Evolutionary conservation across 2,888 invertebrate genomes (phyloP).

Genomic region (Galerucella pusilla): DNA sequence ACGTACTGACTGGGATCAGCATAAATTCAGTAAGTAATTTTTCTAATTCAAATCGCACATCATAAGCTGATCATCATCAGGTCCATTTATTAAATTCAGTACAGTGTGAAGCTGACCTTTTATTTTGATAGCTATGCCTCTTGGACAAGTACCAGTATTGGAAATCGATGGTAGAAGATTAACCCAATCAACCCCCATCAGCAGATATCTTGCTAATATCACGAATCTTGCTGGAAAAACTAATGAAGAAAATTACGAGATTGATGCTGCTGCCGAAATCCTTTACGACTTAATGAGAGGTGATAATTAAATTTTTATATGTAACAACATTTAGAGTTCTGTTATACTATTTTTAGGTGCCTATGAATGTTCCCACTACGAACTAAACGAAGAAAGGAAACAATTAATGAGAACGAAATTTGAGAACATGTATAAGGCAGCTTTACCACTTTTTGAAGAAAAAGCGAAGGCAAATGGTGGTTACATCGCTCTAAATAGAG

Average conservation of each 20-base stretch:
- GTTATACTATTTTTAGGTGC: not conserved
- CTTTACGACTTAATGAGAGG: conserved; percentile 26
- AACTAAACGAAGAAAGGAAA: conserved; percentile 27
- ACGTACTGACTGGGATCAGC: conserved; percentile 30
- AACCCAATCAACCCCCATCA: conserved; percentile 71
- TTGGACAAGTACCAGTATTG: conserved; percentile 72
- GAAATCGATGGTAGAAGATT: conserved; percentile 72
- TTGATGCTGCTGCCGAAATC: conserved; percentile 27
- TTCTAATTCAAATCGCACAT: not conserved
- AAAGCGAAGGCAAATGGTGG: conserved; percentile 31
- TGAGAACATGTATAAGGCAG: conserved; percentile 16
- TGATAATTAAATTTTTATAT: not conserved
- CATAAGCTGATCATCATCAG: too few species aligned
- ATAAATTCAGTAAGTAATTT: conserved; percentile 37
- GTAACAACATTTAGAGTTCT: not conserved
- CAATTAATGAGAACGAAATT: conserved; percentile 9
- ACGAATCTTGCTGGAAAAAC: conserved; percentile 68
- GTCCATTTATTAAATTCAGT: too few species aligned
- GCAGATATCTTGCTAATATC: conserved; percentile 72
- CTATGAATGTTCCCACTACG: not conserved
- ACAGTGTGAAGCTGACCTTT: not conserved
- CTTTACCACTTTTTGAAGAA: conserved; percentile 26
- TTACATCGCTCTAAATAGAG: conserved; percentile 35
- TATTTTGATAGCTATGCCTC: conserved; percentile 67
- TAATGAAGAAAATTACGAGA: conserved; percentile 65